Evolutionary conservation across 2,113 vertebrate species (phyloP).

Genomic region (Bos indicus): DNA sequence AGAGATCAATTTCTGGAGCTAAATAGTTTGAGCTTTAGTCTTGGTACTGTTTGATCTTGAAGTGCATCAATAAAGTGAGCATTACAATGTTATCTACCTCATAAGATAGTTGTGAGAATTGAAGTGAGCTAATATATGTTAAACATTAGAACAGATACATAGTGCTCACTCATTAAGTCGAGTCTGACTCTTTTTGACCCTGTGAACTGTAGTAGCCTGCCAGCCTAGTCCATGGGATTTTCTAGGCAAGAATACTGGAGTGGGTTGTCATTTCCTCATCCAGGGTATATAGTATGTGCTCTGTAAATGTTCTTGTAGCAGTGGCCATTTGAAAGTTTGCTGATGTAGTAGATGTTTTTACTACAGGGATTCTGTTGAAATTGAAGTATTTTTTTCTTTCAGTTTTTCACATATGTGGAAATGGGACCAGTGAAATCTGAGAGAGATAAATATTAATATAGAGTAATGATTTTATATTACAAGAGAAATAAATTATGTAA

Average conservation of each 20-base stretch:
- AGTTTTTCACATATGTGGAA: not conserved
- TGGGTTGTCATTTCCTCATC: not conserved
- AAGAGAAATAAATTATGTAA: not conserved
- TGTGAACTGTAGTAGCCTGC: not conserved
- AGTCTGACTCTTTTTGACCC: not conserved
- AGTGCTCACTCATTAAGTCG: not conserved
- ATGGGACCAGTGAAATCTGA: not conserved
- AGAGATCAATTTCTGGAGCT: not conserved
- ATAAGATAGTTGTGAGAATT: not conserved
- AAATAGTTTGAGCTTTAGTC: not conserved
- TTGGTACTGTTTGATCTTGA: not conserved
- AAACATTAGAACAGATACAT: not conserved
- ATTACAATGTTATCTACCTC: not conserved
- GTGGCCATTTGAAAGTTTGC: not conserved
- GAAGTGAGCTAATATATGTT: not conserved
- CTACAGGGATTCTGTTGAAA: not conserved
- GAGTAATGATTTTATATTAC: not conserved
- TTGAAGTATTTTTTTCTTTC: not conserved
- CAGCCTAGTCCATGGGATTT: not conserved
- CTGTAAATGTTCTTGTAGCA: not conserved
- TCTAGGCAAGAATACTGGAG: not conserved
- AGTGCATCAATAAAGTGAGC: not conserved
- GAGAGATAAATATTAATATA: not conserved
- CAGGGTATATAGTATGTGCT: not conserved
- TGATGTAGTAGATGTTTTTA: not conserved